Conservation (phyloP, 2,113 vertebrate species). For the Tichodroma muraria region DNA sequence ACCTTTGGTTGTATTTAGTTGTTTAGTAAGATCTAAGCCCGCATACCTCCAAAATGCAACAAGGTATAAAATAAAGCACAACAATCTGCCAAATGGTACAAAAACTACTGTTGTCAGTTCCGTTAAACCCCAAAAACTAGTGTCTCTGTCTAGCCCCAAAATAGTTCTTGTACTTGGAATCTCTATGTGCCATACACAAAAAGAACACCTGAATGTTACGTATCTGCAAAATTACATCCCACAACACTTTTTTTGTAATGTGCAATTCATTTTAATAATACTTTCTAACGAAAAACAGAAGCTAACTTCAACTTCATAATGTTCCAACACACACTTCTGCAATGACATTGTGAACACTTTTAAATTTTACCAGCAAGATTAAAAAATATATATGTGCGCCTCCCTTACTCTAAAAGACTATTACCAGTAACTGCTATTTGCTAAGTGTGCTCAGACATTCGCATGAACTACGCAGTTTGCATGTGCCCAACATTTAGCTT, state of each 20-base stretch:
- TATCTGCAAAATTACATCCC: slow-evolving; percentile 66
- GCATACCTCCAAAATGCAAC: slow-evolving; percentile 49
- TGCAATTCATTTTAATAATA: slow-evolving; percentile 60
- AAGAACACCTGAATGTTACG: slow-evolving; percentile 64
- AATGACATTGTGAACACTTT: slow-evolving; percentile 52
- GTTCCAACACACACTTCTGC: slow-evolving; percentile 37
- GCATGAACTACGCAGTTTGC: neutral
- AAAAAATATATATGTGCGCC: slow-evolving; percentile 50
- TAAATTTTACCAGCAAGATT: slow-evolving; percentile 61
- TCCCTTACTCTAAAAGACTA: slow-evolving; percentile 47
- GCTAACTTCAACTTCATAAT: slow-evolving; percentile 32
- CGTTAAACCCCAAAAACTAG: slow-evolving; percentile 70
- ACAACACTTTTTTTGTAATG: slow-evolving; percentile 52
- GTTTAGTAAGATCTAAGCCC: slow-evolving; percentile 54
- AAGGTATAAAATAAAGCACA: slow-evolving; percentile 69
- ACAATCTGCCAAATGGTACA: slow-evolving; percentile 62
- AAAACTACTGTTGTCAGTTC: slow-evolving; percentile 66
- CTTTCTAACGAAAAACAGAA: slow-evolving; percentile 57
- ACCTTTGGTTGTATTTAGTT: slow-evolving; percentile 72
- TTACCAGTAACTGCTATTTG: slow-evolving; percentile 18
- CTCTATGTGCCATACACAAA: slow-evolving; percentile 69
- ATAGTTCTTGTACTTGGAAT: slow-evolving; percentile 68
- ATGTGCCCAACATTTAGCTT: slow-evolving; percentile 48
- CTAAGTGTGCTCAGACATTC: slow-evolving; percentile 44
- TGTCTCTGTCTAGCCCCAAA: slow-evolving; percentile 66